A percentile compares a stretch with the other conserved stretches of the same genome.
Conservation (phyloP, 1,140 invertebrate genomes). For the Paramacrobiotus metropolitanus region DNA sequence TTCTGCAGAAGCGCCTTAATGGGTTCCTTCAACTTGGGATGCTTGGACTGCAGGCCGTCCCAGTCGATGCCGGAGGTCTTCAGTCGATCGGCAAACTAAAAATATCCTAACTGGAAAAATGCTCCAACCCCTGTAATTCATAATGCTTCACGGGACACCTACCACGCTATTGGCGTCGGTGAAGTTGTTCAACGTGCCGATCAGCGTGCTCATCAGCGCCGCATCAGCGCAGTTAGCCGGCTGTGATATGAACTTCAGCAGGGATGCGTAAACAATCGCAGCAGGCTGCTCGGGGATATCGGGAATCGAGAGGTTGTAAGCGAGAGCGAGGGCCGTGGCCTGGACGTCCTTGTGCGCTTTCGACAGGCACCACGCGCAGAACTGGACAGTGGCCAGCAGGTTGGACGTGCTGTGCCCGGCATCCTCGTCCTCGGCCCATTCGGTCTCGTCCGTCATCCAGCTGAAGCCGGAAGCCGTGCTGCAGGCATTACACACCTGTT, state of each 20-base stretch:
- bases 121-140: background rate
- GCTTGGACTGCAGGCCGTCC: background rate
- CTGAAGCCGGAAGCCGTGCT: background rate
- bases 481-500: conserved; percentile 1
- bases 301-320: background rate
- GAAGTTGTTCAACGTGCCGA: background rate
- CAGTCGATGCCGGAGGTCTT: background rate
- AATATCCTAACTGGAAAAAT: background rate
- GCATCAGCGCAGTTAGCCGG: background rate
- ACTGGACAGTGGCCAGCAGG: background rate
- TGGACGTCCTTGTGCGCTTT: background rate
- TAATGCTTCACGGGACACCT: background rate
- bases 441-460: background rate
- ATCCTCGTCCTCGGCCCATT: background rate
- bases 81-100: background rate
- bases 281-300: background rate
- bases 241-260: background rate
- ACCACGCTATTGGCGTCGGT: background rate
- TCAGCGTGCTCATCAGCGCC: background rate
- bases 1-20: too few relatives aligned
- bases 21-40: background rate
- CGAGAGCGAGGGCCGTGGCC: background rate
- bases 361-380: background rate
- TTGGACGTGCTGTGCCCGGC: background rate
- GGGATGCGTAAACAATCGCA: background rate